These are phyloP conservation scores for Ophioderma brevispina DNA, from an alignment of 35 echinoderm and acorn worm species.

Conservation along the genomic window DNA sequence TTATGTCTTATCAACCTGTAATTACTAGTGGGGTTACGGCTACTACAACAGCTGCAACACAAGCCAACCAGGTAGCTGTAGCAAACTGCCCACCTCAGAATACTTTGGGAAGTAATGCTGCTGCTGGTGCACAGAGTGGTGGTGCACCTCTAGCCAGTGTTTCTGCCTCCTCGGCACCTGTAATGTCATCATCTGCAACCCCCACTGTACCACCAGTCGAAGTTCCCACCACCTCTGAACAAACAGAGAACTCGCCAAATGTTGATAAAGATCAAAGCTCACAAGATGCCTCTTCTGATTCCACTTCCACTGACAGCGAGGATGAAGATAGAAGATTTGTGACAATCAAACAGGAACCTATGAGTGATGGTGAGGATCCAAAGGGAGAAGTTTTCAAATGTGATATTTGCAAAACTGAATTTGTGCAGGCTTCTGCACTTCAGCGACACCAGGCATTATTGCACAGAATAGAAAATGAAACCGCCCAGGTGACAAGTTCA, in stretches of 20 bases:
- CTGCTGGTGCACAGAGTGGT: neutral
- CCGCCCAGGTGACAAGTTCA: no score
- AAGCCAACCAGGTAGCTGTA: neutral
- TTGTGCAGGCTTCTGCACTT: neutral
- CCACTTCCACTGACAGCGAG: neutral
- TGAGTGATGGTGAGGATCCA: neutral
- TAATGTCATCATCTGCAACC: neutral
- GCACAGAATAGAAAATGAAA: neutral
- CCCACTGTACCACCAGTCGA: no score
- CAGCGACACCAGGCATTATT: neutral
- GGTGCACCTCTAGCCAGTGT: neutral
- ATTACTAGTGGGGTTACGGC: neutral
- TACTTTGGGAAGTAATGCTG: no score
- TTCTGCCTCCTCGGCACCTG: neutral
- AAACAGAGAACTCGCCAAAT: no score
- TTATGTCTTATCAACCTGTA: neutral
- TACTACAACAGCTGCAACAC: neutral
- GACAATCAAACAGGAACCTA: neutral
- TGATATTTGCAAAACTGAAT: neutral
- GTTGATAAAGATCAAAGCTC: no score
- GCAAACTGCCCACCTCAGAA: no score
- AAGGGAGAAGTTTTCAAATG: neutral
- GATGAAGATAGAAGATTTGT: neutral
- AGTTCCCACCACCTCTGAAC: no score
- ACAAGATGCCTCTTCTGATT: neutral